Base-by-base conservation (phyloP, 2,888 invertebrate species). In the Synergus laeviventris region DNA sequence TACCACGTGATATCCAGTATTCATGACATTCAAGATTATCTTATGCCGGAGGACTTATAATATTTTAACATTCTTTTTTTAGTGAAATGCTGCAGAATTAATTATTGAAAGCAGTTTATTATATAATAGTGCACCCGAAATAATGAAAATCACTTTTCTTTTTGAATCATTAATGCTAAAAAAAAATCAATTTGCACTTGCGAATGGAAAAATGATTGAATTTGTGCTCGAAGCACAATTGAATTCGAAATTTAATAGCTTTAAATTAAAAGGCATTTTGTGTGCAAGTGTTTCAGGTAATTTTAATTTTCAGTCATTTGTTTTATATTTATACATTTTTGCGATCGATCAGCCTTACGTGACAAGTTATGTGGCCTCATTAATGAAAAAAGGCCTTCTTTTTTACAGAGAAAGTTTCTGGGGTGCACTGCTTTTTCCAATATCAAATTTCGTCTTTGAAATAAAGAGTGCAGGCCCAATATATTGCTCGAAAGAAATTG, bases 281-380 rank as follows among this genome's bases (percentile, higher is more conserved):
- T 31, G 31, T 31, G 31, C 31, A 31, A 31, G 31, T 31, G 7
- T 31, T 31, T 31, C 31, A 31, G 31, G 31, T 5, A 31, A 31
- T 5, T 31, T 4, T 31, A 31, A 31, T 31, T 31, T 31, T 31
- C 7, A 31, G 7, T 31, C 31, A 31, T 31, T 31, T 31, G 49
- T n/a, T n/a, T 49, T 7, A 21, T 56, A n/a, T n/a, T n/a, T n/a
- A 14, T 56, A 18, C 4, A 56, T 70, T 70, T 70, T 70, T 70
- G 9, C 70, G n/a, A 49, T 70, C 49, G 49, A 70, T 70, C 5
- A 49, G 31, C 49, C 31, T 70, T 49, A 70, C 49, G 49, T 70
- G 49, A 70, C 45, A 70, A 70, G 70, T 49, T 70, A 70, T 70
- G 70, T 45, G 70, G 49, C 70, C 70, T 70, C 70, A 70, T 70